Evolutionary conservation across 2,113 vertebrate genomes (phyloP).

Genomic region (Lagopus leucura): DNA sequence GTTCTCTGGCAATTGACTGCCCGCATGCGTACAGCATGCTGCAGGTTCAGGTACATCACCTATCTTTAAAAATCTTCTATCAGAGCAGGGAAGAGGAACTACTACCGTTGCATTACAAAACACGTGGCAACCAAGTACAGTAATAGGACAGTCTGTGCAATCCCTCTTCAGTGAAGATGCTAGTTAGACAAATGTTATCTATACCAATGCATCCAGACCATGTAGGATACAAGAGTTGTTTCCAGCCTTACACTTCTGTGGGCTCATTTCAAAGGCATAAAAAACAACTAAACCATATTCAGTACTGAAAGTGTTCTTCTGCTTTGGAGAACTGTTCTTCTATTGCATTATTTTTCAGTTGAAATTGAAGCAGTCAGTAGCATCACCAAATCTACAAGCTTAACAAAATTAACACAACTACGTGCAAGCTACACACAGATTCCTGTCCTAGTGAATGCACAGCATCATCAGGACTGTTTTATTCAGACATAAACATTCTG

Average conservation of each 20-base stretch:
- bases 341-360: background rate
- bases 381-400: background rate
- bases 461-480: background rate
- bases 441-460: background rate
- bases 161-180: background rate
- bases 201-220: background rate
- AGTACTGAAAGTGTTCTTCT: background rate
- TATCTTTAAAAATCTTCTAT: conserved; percentile 16
- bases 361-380: background rate
- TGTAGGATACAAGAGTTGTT: background rate
- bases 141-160: conserved; percentile 24
- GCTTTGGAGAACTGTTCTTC: background rate
- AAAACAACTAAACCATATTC: background rate
- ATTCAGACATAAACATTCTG: conserved; percentile 29
- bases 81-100: background rate
- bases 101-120: background rate
- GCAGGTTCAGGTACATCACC: background rate
- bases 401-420: conserved; percentile 19
- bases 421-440: background rate
- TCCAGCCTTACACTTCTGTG: background rate
- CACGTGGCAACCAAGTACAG: background rate
- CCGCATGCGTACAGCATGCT: accelerated
- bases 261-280: background rate
- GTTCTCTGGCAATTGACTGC: background rate
- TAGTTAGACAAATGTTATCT: background rate